These are phyloP conservation scores for Megalonaias nervosa DNA, from an alignment of 1,140 invertebrate genomes.

Conservation along the genomic window DNA sequence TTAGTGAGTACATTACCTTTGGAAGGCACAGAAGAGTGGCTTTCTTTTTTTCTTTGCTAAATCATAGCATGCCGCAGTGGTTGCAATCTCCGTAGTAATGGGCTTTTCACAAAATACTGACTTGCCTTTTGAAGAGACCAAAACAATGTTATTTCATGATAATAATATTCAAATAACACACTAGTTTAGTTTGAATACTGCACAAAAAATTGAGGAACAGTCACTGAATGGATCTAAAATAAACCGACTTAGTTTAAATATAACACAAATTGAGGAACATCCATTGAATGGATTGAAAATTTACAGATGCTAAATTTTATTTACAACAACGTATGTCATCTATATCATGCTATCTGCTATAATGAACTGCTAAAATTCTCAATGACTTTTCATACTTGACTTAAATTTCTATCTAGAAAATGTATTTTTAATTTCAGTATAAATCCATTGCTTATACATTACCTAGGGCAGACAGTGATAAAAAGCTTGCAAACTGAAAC, in stretches of 20 bases:
- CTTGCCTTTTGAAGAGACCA: conserved; percentile 55
- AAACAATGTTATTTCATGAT: background rate
- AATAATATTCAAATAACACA: conserved; percentile 12
- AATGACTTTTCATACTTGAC: too few species aligned
- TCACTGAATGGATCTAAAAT: background rate
- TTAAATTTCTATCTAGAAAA: too few species aligned
- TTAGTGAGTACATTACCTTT: conserved; percentile 63
- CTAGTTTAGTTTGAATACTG: background rate
- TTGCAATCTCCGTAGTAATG: conserved; percentile 75
- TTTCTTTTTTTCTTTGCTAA: conserved; percentile 74
- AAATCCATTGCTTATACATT: too few species aligned
- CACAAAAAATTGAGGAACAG: background rate
- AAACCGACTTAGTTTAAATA: background rate
- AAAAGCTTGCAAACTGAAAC: too few species aligned
- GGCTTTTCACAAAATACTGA: conserved; percentile 84
- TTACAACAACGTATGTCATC: too few species aligned
- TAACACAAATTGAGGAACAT: background rate
- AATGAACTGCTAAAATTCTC: too few species aligned
- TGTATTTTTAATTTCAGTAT: too few species aligned
- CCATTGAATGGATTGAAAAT: background rate
- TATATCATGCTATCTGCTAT: too few species aligned
- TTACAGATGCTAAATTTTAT: background rate
- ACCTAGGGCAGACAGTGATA: too few species aligned
- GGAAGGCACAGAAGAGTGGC: conserved; percentile 79
- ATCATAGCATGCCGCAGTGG: conserved; percentile 76